Evolutionary conservation across 2,113 vertebrate genomes (phyloP).

Genomic region (Neotoma lepida): DNA sequence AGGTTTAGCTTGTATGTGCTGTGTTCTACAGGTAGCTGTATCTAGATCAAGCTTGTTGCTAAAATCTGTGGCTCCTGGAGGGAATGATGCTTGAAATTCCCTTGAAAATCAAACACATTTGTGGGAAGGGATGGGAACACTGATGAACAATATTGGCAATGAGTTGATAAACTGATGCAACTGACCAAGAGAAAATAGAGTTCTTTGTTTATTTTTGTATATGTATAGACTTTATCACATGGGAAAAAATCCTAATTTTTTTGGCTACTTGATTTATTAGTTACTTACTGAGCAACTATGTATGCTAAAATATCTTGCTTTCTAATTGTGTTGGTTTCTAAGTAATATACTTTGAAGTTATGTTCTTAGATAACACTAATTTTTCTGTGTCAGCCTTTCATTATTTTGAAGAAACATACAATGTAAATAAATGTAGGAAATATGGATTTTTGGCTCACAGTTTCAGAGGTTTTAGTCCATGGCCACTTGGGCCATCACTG

Average conservation of each 20-base stretch:
- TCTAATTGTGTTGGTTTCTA: background rate
- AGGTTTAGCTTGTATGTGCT: background rate
- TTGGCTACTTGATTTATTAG: background rate
- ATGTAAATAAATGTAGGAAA: background rate
- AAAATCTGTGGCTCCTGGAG: background rate
- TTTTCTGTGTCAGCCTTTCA: background rate
- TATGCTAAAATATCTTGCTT: constrained; percentile 11
- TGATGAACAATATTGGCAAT: background rate
- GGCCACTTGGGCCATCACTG: background rate
- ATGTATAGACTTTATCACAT: background rate
- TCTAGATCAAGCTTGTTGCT: background rate
- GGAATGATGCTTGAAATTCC: background rate
- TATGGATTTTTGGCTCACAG: background rate
- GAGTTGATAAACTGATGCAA: background rate
- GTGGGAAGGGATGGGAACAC: background rate
- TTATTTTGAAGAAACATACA: background rate
- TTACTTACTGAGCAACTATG: background rate
- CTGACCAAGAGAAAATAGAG: background rate
- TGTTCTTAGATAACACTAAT: background rate
- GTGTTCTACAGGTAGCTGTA: background rate
- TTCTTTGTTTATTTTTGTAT: background rate
- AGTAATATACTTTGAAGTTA: background rate
- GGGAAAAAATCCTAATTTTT: background rate
- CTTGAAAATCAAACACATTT: background rate
- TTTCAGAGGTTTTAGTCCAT: background rate